Base-by-base conservation (phyloP, 1,140 invertebrate species). In the Batillaria attramentaria region DNA sequence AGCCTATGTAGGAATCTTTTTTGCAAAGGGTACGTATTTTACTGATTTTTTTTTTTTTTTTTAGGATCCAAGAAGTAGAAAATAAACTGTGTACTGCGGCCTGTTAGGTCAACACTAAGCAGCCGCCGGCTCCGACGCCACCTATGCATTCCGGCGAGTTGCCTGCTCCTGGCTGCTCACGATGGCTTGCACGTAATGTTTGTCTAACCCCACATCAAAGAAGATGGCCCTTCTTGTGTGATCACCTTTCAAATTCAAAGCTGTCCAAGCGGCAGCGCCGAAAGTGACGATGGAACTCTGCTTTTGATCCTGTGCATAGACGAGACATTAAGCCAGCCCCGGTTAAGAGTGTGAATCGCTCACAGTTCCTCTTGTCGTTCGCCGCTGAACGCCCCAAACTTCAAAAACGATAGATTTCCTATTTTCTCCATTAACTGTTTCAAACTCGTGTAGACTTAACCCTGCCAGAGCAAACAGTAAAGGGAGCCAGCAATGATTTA, bases 181-280 rank as follows among this genome's bases (percentile, higher is more conserved):
- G 13, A 13, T 62, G 57, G n/a, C 57, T 62, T 62, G 57, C 57
- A 62, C 57, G 57, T 62, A 62, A 62, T 62, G 57, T 62, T 62
- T 62, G 57, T 31, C 57, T 62, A 62, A 62, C 57, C n/a, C n/a
- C 57, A 62, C 57, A 62, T 62, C 57, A 62, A 62, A 62, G 57
- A 31, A 24, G 57, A 8, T 31, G 57, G 1, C n/a, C 57, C 57
- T 24, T 31, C 57, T 24, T 62, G 57, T 62, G 57, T 62, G 57
- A 62, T 62, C 57, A 62, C 57, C 57, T 62, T 62, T 62, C 57
- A 62, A 31, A 62, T 62, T 62, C n/a, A 62, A 62, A 62, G 57
- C 57, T 62, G 57, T 24, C 57, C 57, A 6, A 62, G 33, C 57
- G n/a, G 33, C 57, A 24, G 57, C 57, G 13, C 33, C n/a, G 57